Percentiles rank a stretch among this genome's conserved stretches.
phyloP scores from a whole-genome alignment of 2,113 vertebrate species.

The Pogonocichla stellata region DNA sequence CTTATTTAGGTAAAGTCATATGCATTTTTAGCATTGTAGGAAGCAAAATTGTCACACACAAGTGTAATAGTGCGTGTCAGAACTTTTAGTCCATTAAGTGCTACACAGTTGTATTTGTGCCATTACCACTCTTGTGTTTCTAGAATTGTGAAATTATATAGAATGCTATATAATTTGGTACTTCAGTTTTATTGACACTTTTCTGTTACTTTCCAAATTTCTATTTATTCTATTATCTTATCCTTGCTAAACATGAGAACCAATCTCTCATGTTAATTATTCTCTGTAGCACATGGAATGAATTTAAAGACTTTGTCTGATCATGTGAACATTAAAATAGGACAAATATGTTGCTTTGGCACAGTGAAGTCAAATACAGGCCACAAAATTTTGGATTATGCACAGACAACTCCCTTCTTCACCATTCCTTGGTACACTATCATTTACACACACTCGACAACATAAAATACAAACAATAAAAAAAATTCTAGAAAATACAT shows the following conservation, averaged over 20 bases:
- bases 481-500: background rate
- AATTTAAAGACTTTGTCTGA: constrained; percentile 41
- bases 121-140: background rate
- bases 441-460: background rate
- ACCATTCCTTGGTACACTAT: background rate
- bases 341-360: constrained; percentile 43
- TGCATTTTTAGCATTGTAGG: background rate
- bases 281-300: constrained; percentile 9
- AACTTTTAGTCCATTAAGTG: background rate
- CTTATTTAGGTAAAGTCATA: background rate
- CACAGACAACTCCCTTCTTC: constrained; percentile 7
- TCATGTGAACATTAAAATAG: constrained; percentile 43
- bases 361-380: background rate
- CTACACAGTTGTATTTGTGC: background rate
- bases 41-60: background rate
- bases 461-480: background rate
- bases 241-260: constrained; percentile 18
- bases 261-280: background rate
- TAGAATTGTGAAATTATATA: background rate
- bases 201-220: background rate
- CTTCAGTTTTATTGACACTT: background rate
- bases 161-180: background rate
- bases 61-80: background rate
- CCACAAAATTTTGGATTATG: constrained; percentile 25
- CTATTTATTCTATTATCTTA: background rate